Conservation (phyloP, 2,113 vertebrate genomes). For the Cichladusa arquata region DNA sequence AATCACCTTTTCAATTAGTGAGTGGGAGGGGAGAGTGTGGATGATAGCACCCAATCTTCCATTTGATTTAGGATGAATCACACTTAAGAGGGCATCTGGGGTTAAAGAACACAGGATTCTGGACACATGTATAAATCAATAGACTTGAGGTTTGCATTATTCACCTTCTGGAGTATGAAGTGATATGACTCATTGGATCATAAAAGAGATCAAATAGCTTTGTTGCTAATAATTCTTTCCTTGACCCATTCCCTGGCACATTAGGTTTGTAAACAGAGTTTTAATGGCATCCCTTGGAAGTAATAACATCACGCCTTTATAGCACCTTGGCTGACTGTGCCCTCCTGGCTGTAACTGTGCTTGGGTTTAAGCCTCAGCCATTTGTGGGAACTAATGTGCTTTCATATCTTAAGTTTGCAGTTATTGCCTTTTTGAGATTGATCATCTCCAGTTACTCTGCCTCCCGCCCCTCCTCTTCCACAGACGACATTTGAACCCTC, state of each 20-base stretch:
- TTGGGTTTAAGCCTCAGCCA: constrained; percentile 47
- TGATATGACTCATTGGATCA: constrained; percentile 75
- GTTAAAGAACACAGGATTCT: constrained; percentile 76
- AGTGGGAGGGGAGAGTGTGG: constrained; percentile 46
- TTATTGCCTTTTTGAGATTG: constrained; percentile 37
- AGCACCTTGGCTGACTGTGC: constrained; percentile 53
- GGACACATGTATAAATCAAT: constrained; percentile 72
- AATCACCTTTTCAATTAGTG: constrained; percentile 69
- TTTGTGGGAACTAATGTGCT: constrained; percentile 69
- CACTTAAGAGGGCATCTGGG: constrained; percentile 73
- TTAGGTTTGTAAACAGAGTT: constrained; percentile 78
- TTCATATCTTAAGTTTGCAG: constrained; percentile 46
- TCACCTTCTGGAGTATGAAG: constrained; percentile 72
- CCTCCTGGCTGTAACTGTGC: constrained; percentile 34
- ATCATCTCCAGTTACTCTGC: constrained; percentile 10
- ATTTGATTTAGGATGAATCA: constrained; percentile 75
- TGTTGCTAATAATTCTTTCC: constrained; percentile 79
- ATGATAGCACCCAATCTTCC: constrained; percentile 61
- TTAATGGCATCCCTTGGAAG: constrained; percentile 77
- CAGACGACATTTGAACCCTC: neutral
- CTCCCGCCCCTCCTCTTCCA: neutral
- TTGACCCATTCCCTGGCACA: constrained; percentile 77
- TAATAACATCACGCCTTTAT: constrained; percentile 72
- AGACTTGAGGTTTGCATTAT: constrained; percentile 75
- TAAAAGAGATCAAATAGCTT: constrained; percentile 81